Percentiles rank a stretch among this genome's conserved stretches.
Conservation (phyloP, 2,113 vertebrate species). For the Emydura subglobosa region DNA sequence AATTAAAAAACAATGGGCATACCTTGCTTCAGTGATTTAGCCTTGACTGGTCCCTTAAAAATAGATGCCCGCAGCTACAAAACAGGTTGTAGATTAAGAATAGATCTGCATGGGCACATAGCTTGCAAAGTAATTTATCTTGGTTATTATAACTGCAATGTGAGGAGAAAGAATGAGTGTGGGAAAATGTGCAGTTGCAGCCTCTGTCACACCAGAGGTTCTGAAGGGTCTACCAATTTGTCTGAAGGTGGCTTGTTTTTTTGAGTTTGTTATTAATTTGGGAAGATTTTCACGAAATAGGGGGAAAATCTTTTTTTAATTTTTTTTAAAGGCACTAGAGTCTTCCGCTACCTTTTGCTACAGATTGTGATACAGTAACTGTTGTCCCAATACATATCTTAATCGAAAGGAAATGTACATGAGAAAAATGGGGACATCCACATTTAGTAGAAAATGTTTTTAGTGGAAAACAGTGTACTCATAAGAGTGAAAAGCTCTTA, state of each 20-base stretch:
- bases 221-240: not conserved
- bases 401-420: not conserved
- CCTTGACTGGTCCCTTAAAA: not conserved
- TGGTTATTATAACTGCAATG: not conserved
- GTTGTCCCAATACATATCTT: not conserved
- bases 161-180: not conserved
- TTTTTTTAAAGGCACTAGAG: not conserved
- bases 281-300: not conserved
- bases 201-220: not conserved
- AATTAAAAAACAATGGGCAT: not conserved
- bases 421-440: not conserved
- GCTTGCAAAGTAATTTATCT: not conserved
- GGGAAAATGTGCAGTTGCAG: not conserved
- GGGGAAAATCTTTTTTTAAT: not conserved
- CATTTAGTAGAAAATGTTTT: not conserved
- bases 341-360: not conserved
- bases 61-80: not conserved
- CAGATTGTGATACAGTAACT: not conserved
- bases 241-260: not conserved
- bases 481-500: not conserved
- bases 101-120: not conserved
- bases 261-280: not conserved
- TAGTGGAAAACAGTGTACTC: no score
- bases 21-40: not conserved
- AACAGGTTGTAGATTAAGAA: not conserved